These are phyloP conservation scores for Labrus mixtus DNA, from an alignment of 2,113 vertebrate species.

Conservation along the genomic window DNA sequence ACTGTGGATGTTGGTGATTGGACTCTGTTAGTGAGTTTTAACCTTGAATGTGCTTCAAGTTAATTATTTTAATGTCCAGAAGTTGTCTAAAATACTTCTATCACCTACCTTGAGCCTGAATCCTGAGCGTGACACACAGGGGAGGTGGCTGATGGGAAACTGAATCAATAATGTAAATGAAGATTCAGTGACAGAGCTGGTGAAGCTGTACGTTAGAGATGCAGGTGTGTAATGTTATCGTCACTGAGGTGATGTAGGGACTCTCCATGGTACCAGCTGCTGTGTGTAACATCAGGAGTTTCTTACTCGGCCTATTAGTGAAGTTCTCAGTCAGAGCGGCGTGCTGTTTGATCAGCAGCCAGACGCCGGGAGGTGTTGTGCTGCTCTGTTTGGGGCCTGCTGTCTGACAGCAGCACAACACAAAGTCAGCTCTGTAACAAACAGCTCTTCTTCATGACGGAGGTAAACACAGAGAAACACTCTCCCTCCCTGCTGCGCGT, in stretches of 20 bases:
- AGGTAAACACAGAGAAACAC: constrained; percentile 38
- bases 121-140: no score
- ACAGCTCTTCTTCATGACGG: constrained; percentile 44
- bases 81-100: no score
- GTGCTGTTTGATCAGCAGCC: constrained; percentile 63
- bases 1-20: no score
- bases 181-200: background rate
- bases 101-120: no score
- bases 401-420: constrained; percentile 49
- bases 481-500: background rate
- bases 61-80: no score
- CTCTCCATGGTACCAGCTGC: constrained; percentile 7
- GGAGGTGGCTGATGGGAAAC: background rate
- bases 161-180: background rate
- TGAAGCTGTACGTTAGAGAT: background rate
- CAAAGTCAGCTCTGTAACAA: constrained; percentile 55
- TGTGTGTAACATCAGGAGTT: constrained; percentile 33
- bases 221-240: background rate
- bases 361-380: constrained; percentile 56
- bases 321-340: constrained; percentile 17
- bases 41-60: no score
- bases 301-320: constrained; percentile 38
- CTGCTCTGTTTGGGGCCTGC: constrained; percentile 44
- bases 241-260: background rate
- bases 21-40: no score